Conservation (phyloP, 1,140 invertebrate genomes). For the Venustaconcha ellipsiformis region DNA sequence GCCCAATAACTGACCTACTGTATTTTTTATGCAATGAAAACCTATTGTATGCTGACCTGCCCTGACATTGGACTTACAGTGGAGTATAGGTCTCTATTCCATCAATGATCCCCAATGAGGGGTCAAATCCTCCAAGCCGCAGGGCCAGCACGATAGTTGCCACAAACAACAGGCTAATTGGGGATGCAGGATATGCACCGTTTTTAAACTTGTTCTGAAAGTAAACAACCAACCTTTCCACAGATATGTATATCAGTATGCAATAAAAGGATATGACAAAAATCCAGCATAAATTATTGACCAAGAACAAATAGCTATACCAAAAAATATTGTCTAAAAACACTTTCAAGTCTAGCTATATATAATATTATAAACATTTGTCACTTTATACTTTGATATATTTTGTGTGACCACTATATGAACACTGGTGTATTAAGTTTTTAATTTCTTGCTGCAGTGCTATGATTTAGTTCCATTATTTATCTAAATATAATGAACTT, state of each 20-base stretch:
- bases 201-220: slow-evolving; percentile 92
- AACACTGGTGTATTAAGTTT: too few species aligned
- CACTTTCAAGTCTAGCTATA: too few species aligned
- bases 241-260: not conserved
- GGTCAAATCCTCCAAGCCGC: slow-evolving; percentile 83
- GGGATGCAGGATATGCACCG: slow-evolving; percentile 94
- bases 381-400: too few species aligned
- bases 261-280: not conserved
- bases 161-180: slow-evolving; percentile 86
- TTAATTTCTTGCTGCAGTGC: too few species aligned
- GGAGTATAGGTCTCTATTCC: slow-evolving; percentile 58
- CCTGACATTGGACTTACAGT: slow-evolving; percentile 38
- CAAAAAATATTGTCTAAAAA: too few species aligned
- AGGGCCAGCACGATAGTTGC: slow-evolving; percentile 82
- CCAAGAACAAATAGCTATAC: not conserved
- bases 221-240: not conserved
- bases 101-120: slow-evolving; percentile 67
- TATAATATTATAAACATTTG: too few species aligned
- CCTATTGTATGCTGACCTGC: too few species aligned
- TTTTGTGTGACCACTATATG: too few species aligned
- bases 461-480: too few species aligned
- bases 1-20: too few species aligned
- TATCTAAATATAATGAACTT: too few species aligned
- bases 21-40: too few species aligned
- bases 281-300: not conserved